Evolutionary conservation across 2,113 vertebrate species (phyloP), one percentile per base, ranked within the genome.

Genomic region (Xenopus laevis): DNA sequence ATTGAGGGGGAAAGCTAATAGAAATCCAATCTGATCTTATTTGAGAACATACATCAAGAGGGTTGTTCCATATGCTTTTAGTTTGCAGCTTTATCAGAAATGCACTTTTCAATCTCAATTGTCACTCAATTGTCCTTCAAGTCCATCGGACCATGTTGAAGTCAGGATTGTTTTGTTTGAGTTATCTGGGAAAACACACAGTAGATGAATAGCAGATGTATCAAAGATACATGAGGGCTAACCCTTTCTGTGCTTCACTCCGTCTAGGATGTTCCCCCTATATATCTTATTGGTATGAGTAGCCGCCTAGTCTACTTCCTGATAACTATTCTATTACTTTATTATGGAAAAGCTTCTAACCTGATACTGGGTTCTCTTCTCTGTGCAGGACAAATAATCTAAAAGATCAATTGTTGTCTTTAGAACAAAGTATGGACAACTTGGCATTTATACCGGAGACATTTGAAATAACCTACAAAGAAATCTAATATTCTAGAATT

Each of bases 151-250:
- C 73, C 73, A 69, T 69, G 47, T 66, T 44, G 73, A 68, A 46
- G 73, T 76, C 73, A 76, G 73, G 46, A 76, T 69, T 76, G 66
- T 69, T 76, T 69, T 64, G 30, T 58, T 63, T 69, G 23, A 63
- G 65, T 63, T 69, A 68, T 46, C 47, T 63, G 30, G 23, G 33
- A 74, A 53, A 74, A 74, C 23, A 75, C 46, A 62, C 58, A 62
- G 65, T 12, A 15, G 8, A 20, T 13, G 13, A 69, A 69, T 53
- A 23, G 65, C 62, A 68, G 18, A 44, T 53, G 52, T 13, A 71
- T 21, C 9, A 50, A 60, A 62, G 21, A 21, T 66, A 13, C 33
- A 47, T 47, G 17, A 15, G 13, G 10, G 12, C 12, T 68, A 75
- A 62, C 64, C 40, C 53, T 33, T 61, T 30, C 10, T 55, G 20